Evolutionary conservation across 2,113 vertebrate genomes (phyloP), one percentile per base, ranked within the genome.

Genomic region (Austrofundulus limnaeus): DNA sequence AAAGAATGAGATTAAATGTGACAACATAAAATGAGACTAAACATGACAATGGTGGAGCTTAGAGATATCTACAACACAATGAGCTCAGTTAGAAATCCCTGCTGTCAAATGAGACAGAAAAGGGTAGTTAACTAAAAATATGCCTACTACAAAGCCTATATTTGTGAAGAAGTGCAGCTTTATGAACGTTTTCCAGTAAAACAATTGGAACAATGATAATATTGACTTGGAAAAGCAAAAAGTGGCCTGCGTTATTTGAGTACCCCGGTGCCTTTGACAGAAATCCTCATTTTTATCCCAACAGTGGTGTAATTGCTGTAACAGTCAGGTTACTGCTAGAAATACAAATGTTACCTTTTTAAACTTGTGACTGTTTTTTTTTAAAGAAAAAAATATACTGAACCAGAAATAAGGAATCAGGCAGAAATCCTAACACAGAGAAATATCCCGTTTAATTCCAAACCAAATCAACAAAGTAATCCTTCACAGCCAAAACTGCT

Each of bases 401-500:
- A 68, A 66, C 39, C 49, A 66, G 38, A 55, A 34, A 77, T 73
- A 43, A 20, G 75, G 84, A 84, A 68, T 78, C 74, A 75, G 72
- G 66, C 48, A 70, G 50, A 75, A 63, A 77, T 68, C 31, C 49
- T 50, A 61, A 65, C 58, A 62, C 24, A 70, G 61, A 47, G 75
- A 79, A 76, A 86, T 20, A 81, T 78, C 61, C 74, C 43, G 78
- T 89, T 82, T 82, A 82, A 87, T 62, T 67, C 51, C 54, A 70
- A 76, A 82, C 68, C 48, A 75, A 78, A 66, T 78, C 72, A 87
- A 83, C 79, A 90, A 69, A 73, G 55, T 70, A 78, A 87, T 87
- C 81, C 55, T 73, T 72, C 66, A 72, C 51, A 78, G 65, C 71
- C 61, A 71, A 72, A 70, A 68, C 81, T 80, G 77, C 77, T 48